Evolutionary conservation across 2,888 invertebrate species (phyloP).

Genomic region (Orthosia gracilis): DNA sequence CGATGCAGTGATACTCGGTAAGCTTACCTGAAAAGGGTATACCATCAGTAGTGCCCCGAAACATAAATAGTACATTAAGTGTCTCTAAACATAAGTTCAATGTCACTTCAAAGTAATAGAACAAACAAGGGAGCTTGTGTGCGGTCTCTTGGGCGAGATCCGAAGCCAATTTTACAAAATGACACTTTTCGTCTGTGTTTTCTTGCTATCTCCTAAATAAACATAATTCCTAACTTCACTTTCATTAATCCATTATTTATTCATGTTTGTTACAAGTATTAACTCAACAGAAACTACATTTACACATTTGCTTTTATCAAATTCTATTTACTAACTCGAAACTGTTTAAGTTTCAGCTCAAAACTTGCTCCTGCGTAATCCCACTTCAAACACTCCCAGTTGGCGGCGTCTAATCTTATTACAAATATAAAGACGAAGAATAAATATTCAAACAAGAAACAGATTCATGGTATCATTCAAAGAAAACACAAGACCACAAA

Average conservation of each 20-base stretch:
- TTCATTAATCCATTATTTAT: constrained; percentile 5
- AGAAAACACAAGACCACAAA: constrained; percentile 49
- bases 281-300: constrained; percentile 33
- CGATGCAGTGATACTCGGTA: neutral
- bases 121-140: neutral
- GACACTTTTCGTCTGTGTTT: neutral
- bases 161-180: neutral
- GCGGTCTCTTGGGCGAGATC: neutral
- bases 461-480: constrained; percentile 43
- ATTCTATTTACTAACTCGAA: constrained; percentile 31
- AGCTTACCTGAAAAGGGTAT: neutral
- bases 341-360: constrained; percentile 26
- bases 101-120: neutral
- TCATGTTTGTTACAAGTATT: constrained; percentile 12
- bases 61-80: too few relatives aligned
- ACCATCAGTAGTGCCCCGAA: too few relatives aligned
- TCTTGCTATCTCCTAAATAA: neutral
- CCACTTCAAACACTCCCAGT: constrained; percentile 46
- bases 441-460: constrained; percentile 51
- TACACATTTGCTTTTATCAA: constrained; percentile 31
- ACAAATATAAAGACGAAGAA: constrained; percentile 27
- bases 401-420: constrained; percentile 45
- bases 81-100: too few relatives aligned
- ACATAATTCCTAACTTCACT: neutral
- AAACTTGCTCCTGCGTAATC: constrained; percentile 44